Evolutionary conservation across 2,113 vertebrate genomes (phyloP).

Genomic region (Eulacestoma nigropectus): DNA sequence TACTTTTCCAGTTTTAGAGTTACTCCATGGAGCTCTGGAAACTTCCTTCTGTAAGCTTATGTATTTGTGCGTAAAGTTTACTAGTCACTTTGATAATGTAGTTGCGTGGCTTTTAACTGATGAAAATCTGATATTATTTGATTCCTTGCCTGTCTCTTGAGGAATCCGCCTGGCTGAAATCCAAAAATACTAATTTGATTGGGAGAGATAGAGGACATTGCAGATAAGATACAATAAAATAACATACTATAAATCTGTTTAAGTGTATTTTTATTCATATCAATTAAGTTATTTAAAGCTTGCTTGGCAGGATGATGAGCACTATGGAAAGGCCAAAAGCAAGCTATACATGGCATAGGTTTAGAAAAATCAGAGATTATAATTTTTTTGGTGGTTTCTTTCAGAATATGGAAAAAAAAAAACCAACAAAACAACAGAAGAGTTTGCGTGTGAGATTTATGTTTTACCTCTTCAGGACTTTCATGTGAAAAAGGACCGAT

Average conservation of each 20-base stretch:
- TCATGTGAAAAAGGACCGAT: not conserved
- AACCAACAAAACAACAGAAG: not conserved
- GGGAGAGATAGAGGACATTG: not conserved
- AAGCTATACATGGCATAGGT: not conserved
- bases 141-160: not conserved
- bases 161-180: not conserved
- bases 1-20: not conserved
- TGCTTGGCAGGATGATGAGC: not conserved
- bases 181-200: not conserved
- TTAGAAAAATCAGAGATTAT: not conserved
- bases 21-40: not conserved
- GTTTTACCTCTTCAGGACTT: not conserved
- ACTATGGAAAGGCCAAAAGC: not conserved
- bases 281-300: not conserved
- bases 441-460: not conserved
- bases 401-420: not conserved
- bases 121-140: not conserved
- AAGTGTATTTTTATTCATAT: not conserved
- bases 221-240: not conserved
- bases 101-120: not conserved
- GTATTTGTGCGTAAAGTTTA: not conserved
- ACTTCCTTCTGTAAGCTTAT: not conserved
- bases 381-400: not conserved
- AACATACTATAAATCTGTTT: not conserved
- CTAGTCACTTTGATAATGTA: not conserved